Percentiles rank a stretch among this genome's conserved stretches.
Conservation (phyloP, 37 sponge, comb jelly and placozoan species). For the Crambe crambe region DNA sequence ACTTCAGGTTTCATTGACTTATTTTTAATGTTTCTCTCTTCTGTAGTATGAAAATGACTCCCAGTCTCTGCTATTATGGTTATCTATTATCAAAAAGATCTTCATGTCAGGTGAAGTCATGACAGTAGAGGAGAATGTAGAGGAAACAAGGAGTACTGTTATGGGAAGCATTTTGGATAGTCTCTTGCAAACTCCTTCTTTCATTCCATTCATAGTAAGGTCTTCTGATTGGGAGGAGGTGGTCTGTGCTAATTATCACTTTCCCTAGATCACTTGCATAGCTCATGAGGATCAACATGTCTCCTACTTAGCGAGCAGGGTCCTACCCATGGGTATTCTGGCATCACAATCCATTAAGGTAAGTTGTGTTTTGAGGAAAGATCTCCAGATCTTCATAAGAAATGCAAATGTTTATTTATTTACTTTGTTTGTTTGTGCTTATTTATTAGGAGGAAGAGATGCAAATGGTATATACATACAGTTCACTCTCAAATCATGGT, state of each 20-base stretch:
- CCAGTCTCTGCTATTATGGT: background rate
- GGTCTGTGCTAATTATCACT: too few species aligned
- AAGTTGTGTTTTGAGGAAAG: background rate
- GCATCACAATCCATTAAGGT: background rate
- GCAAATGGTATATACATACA: background rate
- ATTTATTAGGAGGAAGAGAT: background rate
- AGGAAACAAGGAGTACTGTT: too few species aligned
- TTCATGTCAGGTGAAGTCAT: background rate
- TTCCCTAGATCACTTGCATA: background rate
- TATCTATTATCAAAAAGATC: background rate
- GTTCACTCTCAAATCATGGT: slow-evolving; percentile 11
- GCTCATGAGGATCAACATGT: background rate
- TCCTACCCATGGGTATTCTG: background rate
- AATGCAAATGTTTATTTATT: too few species aligned
- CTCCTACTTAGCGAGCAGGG: background rate
- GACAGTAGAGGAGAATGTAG: too few species aligned
- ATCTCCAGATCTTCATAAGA: too few species aligned
- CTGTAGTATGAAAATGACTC: background rate
- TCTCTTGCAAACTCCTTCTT: slow-evolving; percentile 2
- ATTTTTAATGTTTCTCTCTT: too few species aligned
- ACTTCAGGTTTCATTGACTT: too few species aligned
- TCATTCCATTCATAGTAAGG: background rate
- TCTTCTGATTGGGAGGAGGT: too few species aligned
- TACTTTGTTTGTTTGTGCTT: background rate
- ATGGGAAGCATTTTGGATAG: background rate